A percentile compares a stretch with the other conserved stretches of the same genome.
Conservation (phyloP, 2,888 invertebrate genomes). For the Platycheirus rosarum region DNA sequence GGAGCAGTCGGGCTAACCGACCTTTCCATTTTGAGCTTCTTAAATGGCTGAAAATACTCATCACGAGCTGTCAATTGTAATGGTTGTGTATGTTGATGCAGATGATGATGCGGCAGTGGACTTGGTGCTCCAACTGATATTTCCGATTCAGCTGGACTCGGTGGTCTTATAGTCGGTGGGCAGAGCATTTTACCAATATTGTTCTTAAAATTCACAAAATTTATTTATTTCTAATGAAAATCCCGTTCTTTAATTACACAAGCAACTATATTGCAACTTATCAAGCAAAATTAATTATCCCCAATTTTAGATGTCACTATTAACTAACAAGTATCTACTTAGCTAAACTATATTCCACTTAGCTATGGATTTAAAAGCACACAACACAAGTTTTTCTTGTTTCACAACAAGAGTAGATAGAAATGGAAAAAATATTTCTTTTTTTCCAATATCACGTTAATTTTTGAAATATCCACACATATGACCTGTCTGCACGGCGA, state of each 20-base stretch:
- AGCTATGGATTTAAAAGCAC: constrained; percentile 46
- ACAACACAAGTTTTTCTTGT: constrained; percentile 72
- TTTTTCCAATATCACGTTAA: constrained; percentile 60
- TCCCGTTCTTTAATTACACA: constrained; percentile 1
- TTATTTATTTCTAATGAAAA: not conserved
- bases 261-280: constrained; percentile 20
- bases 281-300: constrained; percentile 36
- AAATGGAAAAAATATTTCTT: constrained; percentile 28
- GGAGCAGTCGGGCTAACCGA: constrained; percentile 72
- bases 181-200: constrained; percentile 79
- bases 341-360: constrained; percentile 65
- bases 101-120: constrained; percentile 79
- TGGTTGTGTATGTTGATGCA: constrained; percentile 76
- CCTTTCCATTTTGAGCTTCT: constrained; percentile 80
- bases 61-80: constrained; percentile 79
- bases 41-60: constrained; percentile 81
- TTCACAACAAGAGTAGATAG: constrained; percentile 47
- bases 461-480: constrained; percentile 77
- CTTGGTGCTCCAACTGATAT: constrained; percentile 82
- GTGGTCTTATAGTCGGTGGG: constrained; percentile 82
- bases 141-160: constrained; percentile 82
- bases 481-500: constrained; percentile 81
- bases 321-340: constrained; percentile 65
- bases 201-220: constrained; percentile 29
- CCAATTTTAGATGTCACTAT: constrained; percentile 46